These are phyloP conservation scores for Alcedo atthis DNA, from an alignment of 2,797 vertebrate genomes.

Conservation along the genomic window DNA sequence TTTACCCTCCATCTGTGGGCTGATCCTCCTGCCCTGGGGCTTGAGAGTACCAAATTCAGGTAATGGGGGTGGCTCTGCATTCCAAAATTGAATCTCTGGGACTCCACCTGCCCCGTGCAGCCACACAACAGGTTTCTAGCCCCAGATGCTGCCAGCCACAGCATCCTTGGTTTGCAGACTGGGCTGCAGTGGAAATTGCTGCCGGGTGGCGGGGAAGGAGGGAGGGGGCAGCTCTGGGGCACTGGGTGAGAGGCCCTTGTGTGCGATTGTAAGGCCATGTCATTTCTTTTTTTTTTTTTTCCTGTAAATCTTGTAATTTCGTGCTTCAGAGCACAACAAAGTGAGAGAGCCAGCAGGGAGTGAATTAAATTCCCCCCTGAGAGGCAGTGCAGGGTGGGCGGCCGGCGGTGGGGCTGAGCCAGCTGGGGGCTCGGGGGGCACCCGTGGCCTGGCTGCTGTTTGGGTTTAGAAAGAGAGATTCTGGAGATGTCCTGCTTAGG, in stretches of 20 bases:
- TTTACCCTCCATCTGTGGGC: neutral
- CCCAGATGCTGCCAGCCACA: accelerated
- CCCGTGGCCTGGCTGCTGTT: neutral
- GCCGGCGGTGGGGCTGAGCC: neutral
- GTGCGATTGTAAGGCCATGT: conserved; percentile 30
- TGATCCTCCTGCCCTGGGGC: neutral
- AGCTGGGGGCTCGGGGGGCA: neutral
- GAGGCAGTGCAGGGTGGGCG: neutral
- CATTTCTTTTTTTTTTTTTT: neutral
- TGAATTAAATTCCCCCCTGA: conserved; percentile 72
- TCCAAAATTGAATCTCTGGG: accelerated
- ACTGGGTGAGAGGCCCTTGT: neutral
- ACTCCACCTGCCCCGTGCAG: neutral
- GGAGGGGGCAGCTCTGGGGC: conserved; percentile 5
- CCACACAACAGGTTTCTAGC: neutral
- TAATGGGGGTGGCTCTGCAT: neutral
- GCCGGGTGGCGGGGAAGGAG: neutral
- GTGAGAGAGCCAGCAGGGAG: conserved; percentile 71
- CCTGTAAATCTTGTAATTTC: conserved; percentile 78
- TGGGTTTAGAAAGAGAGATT: neutral
- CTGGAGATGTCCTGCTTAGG: accelerated
- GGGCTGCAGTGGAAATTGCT: neutral
- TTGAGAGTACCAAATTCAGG: neutral
- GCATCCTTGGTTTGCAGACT: neutral
- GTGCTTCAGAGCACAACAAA: conserved; percentile 79